Evolutionary conservation across 2,888 invertebrate species (phyloP), one percentile per base, ranked within the genome.

Genomic region (Psylliodes chrysocephalus): DNA sequence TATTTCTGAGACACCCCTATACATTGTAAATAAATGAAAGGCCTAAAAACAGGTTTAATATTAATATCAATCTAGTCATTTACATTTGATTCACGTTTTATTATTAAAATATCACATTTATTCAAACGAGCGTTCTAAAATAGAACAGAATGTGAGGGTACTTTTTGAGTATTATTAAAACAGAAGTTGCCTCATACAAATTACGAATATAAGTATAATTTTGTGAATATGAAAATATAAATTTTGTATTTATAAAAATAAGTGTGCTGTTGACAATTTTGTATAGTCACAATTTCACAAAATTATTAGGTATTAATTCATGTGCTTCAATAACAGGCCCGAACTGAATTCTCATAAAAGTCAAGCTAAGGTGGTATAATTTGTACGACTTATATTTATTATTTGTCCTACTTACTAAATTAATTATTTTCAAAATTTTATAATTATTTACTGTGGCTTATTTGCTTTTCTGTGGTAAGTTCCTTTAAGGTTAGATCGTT

Each of bases 261-360:
- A 60, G 67, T 70, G 70, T 70, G 70, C 70, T 60, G 67, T 71
- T 69, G 64, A 65, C 52, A 56, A 55, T 63, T 61, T 60, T 65
- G 60, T 60, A 68, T 55, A 63, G 52, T 53, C 28, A 42, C 54
- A 28, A 57, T 62, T 61, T 62, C 61, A 62, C 62, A 54, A 56
- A 53, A 33, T 28, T 52, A 60, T 44, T n/a, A n/a, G n/a, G 35
- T 51, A 54, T 42, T 17, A 12, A 59, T 69, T 65, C 65, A 71
- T 74, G 73, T 74, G 75, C 75, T 75, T 75, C 12, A 49, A 59
- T 17, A 19, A 22, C 57, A 19, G 15, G 49, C 15, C 38, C n/a
- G 40, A 17, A 40, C 35, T 40, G 49, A 19, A 17, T 28, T 46
- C 17, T 49, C 28, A 30, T 15, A 46, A n/a, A 19, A 4, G 22